Evolutionary conservation across 2,113 vertebrate species (phyloP).

Genomic region (Syrmaticus mikado): DNA sequence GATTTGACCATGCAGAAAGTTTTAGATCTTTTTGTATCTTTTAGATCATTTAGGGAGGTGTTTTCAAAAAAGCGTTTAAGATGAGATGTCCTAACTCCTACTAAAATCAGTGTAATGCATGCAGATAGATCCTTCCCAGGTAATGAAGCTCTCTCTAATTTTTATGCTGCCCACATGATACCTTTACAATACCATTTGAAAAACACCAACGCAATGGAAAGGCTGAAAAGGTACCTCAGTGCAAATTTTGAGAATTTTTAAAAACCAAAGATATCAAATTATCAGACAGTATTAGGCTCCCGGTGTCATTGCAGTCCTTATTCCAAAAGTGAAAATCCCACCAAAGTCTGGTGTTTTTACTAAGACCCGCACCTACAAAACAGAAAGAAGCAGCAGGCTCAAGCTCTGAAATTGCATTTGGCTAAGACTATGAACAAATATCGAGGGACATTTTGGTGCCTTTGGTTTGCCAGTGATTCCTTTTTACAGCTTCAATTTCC

Average conservation of each 20-base stretch:
- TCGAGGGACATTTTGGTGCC: background rate
- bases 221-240: background rate
- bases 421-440: background rate
- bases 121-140: background rate
- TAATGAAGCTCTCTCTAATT: background rate
- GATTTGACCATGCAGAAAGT: background rate
- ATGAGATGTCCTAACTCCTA: background rate
- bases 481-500: background rate
- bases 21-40: background rate
- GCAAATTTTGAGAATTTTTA: background rate
- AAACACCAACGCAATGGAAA: background rate
- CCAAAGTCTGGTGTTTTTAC: background rate
- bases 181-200: background rate
- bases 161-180: background rate
- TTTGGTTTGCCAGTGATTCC: background rate
- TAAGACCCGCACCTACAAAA: background rate
- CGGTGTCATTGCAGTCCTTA: background rate
- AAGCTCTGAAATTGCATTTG: background rate
- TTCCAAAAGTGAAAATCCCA: background rate
- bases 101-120: background rate
- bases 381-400: background rate
- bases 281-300: background rate
- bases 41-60: background rate
- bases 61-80: conserved; percentile 16
- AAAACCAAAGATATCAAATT: background rate